Evolutionary conservation across 2,888 invertebrate genomes (phyloP).

Genomic region (Eristalis arbustorum): DNA sequence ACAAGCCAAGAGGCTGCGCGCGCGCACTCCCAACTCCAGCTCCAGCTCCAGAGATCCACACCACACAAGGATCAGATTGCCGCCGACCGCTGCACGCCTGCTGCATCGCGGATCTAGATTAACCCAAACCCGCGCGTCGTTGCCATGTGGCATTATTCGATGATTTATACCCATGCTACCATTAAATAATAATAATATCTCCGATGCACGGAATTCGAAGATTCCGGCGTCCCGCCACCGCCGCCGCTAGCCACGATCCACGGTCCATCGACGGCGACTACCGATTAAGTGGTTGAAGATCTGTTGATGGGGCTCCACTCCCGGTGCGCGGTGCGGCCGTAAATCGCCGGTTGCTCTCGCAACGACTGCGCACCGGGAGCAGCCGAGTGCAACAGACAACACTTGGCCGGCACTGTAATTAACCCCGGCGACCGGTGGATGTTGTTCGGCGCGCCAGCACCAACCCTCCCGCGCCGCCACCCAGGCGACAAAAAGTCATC

Average conservation of each 20-base stretch:
- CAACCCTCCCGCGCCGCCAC: not conserved
- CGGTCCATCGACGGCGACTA: conserved; percentile 32
- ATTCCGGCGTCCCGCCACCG: conserved; percentile 30
- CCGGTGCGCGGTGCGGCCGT: conserved; percentile 15
- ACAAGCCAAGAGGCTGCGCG: not conserved
- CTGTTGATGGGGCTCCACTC: conserved; percentile 54
- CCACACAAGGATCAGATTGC: conserved; percentile 55
- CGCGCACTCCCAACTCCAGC: not conserved
- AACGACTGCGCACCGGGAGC: conserved; percentile 34
- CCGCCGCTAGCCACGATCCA: not conserved
- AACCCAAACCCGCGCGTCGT: conserved; percentile 45
- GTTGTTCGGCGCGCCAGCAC: conserved; percentile 31
- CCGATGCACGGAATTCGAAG: conserved; percentile 68
- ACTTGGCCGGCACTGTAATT: conserved; percentile 64
- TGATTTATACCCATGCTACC: conserved; percentile 69
- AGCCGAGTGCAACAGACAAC: conserved; percentile 62
- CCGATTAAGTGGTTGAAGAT: conserved; percentile 70
- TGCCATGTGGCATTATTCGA: conserved; percentile 68
- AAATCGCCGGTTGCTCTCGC: conserved; percentile 25
- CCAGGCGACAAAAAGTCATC: conserved; percentile 55
- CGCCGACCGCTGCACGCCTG: conserved; percentile 23
- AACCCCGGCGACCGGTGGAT: conserved; percentile 64
- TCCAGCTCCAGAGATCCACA: not conserved
- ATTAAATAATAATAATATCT: conserved; percentile 71
- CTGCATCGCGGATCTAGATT: conserved; percentile 61